Evolutionary conservation across 2,797 vertebrate species (phyloP).

Genomic region (Emydoidea blandingii): DNA sequence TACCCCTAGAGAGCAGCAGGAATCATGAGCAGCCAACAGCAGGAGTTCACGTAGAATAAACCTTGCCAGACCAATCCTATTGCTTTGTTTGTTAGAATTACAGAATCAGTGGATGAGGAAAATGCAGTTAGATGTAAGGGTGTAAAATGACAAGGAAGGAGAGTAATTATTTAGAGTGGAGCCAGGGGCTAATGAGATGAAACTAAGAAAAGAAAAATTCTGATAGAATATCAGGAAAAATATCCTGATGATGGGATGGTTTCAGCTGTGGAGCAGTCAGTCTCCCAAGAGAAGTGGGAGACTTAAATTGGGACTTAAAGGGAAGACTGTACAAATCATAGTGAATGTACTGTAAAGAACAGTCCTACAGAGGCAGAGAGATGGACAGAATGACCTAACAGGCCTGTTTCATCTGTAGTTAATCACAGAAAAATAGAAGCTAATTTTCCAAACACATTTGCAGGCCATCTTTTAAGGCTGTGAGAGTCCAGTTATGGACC

Average conservation of each 20-base stretch:
- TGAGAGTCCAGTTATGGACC: neutral
- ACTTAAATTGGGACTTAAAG: neutral
- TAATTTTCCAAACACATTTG: fast-evolving
- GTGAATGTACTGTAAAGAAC: neutral
- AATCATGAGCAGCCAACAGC: neutral
- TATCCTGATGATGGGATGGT: neutral
- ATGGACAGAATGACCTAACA: neutral
- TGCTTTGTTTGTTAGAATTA: conserved; percentile 22
- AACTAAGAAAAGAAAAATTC: neutral
- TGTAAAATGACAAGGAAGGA: fast-evolving
- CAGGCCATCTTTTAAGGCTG: neutral
- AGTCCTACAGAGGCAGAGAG: neutral
- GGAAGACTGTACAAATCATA: neutral
- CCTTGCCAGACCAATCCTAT: conserved; percentile 26
- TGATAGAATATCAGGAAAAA: neutral
- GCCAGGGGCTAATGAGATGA: neutral
- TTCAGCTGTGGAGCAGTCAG: neutral
- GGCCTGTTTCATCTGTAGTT: neutral
- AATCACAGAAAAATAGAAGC: neutral
- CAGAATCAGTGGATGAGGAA: conserved; percentile 24
- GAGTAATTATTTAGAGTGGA: conserved; percentile 21
- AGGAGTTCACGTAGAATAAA: neutral
- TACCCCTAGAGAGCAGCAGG: neutral
- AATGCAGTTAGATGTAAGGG: neutral
- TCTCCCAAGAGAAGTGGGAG: neutral